Evolutionary conservation across 23 tunicate genomes (phyloP).

Genomic region (Oikopleura dioica): DNA sequence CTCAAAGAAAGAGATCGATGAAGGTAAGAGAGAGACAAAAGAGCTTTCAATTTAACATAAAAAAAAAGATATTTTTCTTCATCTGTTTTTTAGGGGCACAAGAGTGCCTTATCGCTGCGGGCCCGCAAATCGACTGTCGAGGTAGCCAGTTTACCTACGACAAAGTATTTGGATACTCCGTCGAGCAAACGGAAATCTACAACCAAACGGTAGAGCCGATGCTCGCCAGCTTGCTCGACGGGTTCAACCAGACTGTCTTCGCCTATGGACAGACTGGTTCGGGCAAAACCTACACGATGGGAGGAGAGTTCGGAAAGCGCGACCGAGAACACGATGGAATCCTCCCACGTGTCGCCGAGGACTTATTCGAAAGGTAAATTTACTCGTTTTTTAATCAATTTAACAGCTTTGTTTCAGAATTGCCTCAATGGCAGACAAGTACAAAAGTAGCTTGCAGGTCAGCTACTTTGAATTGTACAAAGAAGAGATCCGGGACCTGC

Average conservation of each 20-base stretch:
- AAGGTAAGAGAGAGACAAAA: no score
- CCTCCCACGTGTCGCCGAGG: constrained; percentile 45
- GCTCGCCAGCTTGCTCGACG: constrained; percentile 12
- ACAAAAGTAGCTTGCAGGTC: constrained; percentile 8
- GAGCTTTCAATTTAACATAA: no score
- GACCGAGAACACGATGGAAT: constrained; percentile 25
- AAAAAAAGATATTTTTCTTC: no score
- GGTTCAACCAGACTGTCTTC: constrained; percentile 66
- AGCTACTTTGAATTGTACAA: constrained; percentile 27
- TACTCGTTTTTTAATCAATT: no score
- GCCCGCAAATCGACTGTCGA: background rate
- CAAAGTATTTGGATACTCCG: background rate
- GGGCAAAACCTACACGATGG: constrained; percentile 90
- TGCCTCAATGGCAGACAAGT: background rate
- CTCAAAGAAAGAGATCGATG: constrained; percentile 29
- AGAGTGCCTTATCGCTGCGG: background rate
- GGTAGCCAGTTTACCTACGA: background rate
- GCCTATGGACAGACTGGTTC: constrained; percentile 96
- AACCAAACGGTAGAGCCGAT: background rate
- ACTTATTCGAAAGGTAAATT: background rate
- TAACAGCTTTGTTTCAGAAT: no score
- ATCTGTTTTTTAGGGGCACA: no score
- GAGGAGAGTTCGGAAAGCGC: constrained; percentile 3
- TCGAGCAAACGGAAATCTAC: background rate
- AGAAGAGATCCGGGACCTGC: constrained; percentile 48